phyloP scores from a whole-genome alignment of 2,888 invertebrate genomes.

The Lysandra bellargus region DNA sequence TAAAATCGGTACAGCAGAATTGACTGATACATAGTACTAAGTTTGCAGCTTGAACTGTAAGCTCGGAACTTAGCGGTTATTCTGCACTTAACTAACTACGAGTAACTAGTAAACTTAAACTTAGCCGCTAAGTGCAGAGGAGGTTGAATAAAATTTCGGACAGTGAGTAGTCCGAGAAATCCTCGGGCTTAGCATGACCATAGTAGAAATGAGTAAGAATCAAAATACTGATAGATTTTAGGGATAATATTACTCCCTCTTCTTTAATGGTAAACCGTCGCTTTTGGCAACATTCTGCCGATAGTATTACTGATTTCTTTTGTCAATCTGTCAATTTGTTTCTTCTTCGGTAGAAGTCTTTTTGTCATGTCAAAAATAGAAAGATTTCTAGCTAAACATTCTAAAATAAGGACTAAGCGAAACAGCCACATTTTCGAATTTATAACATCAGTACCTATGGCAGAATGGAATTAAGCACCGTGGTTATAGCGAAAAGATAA shows the following conservation, averaged over 20 bases:
- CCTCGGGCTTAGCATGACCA: not conserved
- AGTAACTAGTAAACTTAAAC: conserved; percentile 3
- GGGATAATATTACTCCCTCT: no score
- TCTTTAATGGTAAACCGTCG: no score
- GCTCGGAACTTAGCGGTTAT: conserved; percentile 14
- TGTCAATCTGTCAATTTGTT: no score
- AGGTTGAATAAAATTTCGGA: conserved; percentile 3
- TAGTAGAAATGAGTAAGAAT: no score
- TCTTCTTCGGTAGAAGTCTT: no score
- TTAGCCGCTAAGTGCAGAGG: not conserved
- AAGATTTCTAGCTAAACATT: no score
- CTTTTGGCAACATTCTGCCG: no score
- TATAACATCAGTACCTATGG: not conserved
- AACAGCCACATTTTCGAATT: not conserved
- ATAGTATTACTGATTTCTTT: no score
- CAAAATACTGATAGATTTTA: no score
- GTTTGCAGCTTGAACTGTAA: conserved; percentile 12
- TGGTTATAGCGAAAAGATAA: not conserved
- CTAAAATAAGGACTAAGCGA: no score
- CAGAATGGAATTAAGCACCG: not conserved
- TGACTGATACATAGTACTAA: conserved; percentile 15
- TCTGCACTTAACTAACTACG: conserved; percentile 20
- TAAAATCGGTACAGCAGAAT: conserved; percentile 7
- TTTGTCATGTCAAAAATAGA: no score
- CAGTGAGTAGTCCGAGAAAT: not conserved